Base-by-base conservation (phyloP, 2,113 vertebrate genomes). In the Syrmaticus mikado region DNA sequence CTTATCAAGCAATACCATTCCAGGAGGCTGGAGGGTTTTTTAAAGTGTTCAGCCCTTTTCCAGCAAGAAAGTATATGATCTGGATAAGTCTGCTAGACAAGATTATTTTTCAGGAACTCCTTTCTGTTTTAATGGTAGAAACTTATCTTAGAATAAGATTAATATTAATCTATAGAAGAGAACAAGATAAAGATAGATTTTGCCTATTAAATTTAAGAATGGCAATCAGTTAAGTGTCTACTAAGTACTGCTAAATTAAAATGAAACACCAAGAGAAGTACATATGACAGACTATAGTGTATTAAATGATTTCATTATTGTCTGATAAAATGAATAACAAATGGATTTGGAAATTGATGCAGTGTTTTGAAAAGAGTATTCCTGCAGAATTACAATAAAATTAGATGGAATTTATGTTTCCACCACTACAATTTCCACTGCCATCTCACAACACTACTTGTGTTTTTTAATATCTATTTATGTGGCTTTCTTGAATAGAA, bases 281-380 rank as follows among this genome's bases (percentile, higher is more conserved):
- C 79, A 79, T 94, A 91, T 95, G 96, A 97, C 90, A 97, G 92
- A 41, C 92, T 48, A 43, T 60, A 87, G 76, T 62, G 85, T 92
- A 97, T 94, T 90, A 96, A 96, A 96, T 97, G 72, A 88, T 96
- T 97, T 97, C 92, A 92, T 95, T 97, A 92, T 81, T 43, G 89
- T 95, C 90, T 92, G 82, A 91, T 94, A 94, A 86, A 93, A 80
- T 76, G 82, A 94, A 93, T 68, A 52, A 82, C 90, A 96, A 97
- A 97, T 89, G 96, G 89, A 88, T 93, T 86, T 93, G 86, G 79
- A 90, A 93, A 90, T 76, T 90, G 87, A 94, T 90, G 82, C 85
- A 82, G 92, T 94, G 85, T 96, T 96, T 97, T 86, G 95, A 81
- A 86, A 92, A 87, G 93, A 87, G 18, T 40, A 55, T 88, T 70